Evolutionary conservation across 2,888 invertebrate species (phyloP).

Genomic region (Rhabditophanes sp.): DNA sequence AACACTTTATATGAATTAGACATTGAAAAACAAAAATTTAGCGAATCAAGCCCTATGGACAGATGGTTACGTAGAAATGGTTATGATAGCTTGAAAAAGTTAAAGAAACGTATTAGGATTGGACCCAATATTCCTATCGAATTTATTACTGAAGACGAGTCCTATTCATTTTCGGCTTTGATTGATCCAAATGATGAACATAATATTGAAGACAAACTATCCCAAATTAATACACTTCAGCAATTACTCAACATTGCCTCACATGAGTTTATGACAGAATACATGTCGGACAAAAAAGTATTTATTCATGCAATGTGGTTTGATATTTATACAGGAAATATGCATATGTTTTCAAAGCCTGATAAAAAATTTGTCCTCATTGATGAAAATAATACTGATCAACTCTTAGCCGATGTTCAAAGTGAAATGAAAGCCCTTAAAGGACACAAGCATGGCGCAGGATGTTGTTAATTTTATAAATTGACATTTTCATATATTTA

Average conservation of each 20-base stretch:
- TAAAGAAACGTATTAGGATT: slow-evolving; percentile 23
- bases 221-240: slow-evolving; percentile 53
- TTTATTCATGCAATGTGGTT: slow-evolving; percentile 66
- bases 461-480: too few species aligned
- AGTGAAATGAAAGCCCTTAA: too few species aligned
- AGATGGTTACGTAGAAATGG: slow-evolving; percentile 81
- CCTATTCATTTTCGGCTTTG: slow-evolving; percentile 70
- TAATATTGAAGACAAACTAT: slow-evolving; percentile 71
- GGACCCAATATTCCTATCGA: slow-evolving; percentile 10
- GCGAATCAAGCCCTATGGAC: slow-evolving; percentile 58
- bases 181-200: slow-evolving; percentile 76
- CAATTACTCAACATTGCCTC: slow-evolving; percentile 27
- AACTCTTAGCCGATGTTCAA: too few species aligned
- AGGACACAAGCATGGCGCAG: too few species aligned
- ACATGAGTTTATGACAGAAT: slow-evolving; percentile 19
- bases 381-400: slow-evolving; percentile 58
- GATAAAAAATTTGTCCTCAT: slow-evolving; percentile 69
- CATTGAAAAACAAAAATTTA: slow-evolving; percentile 49
- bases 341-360: slow-evolving; percentile 75
- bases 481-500: too few species aligned
- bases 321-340: slow-evolving; percentile 85
- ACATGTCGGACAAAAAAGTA: slow-evolving; percentile 10
- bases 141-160: not conserved
- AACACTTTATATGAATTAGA: slow-evolving; percentile 68
- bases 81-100: slow-evolving; percentile 60